phyloP scores from a whole-genome alignment of 1,140 invertebrate genomes.

The Listronotus bonariensis region DNA sequence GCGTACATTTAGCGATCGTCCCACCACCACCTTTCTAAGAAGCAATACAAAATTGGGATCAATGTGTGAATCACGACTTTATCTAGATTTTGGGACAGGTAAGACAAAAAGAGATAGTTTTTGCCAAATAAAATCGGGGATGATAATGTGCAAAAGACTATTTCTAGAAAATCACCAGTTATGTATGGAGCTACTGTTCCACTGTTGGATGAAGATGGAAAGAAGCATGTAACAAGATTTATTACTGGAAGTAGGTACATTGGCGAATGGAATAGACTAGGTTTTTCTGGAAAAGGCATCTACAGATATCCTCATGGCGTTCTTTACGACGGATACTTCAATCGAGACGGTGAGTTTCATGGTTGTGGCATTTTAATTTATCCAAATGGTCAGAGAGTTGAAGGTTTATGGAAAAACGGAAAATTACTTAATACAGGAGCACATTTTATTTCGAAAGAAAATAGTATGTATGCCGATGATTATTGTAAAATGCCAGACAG shows the following conservation, averaged over 20 bases:
- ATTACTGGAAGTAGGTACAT: constrained; percentile 60
- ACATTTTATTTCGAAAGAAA: background rate
- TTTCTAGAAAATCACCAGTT: background rate
- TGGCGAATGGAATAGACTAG: constrained; percentile 59
- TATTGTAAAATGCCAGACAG: constrained; percentile 61
- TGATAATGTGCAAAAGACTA: background rate
- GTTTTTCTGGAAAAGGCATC: constrained; percentile 60
- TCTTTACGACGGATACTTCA: constrained; percentile 60
- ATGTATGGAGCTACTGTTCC: background rate
- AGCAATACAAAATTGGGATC: too few relatives aligned
- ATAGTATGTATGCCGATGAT: constrained; percentile 37
- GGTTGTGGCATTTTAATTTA: constrained; percentile 59
- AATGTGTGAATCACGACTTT: too few relatives aligned
- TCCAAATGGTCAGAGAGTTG: constrained; percentile 55
- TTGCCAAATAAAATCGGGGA: background rate
- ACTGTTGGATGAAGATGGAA: background rate
- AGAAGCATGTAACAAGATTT: constrained; percentile 46
- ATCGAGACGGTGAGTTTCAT: constrained; percentile 60
- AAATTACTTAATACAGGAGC: constrained; percentile 41
- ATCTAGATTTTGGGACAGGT: background rate
- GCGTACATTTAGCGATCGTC: too few relatives aligned
- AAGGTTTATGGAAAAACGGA: constrained; percentile 58
- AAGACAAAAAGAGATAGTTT: background rate
- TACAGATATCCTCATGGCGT: constrained; percentile 52
- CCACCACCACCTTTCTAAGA: too few relatives aligned